Evolutionary conservation across 2,888 invertebrate genomes (phyloP).

Genomic region (Campoplex nolae): DNA sequence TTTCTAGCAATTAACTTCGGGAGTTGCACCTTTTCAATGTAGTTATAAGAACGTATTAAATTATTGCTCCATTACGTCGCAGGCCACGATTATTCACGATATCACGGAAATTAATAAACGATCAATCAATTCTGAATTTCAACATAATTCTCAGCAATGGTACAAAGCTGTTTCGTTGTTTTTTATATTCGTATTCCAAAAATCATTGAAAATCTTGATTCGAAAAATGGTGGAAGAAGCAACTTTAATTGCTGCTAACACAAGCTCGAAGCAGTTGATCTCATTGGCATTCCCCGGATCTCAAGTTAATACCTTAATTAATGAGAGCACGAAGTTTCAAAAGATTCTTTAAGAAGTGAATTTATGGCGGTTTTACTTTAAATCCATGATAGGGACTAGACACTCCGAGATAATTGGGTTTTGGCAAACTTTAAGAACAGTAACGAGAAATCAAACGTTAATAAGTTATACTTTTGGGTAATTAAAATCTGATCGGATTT

Average conservation of each 20-base stretch:
- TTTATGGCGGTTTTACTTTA: slow-evolving; percentile 3
- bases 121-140: neutral
- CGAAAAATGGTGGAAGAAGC: neutral
- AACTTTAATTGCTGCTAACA: neutral
- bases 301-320: slow-evolving; percentile 2
- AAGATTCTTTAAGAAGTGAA: slow-evolving; percentile 16
- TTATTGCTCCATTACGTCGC: neutral
- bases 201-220: neutral
- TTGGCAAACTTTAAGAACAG: neutral
- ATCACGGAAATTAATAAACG: neutral
- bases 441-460: neutral
- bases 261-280: neutral
- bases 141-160: neutral
- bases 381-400: neutral
- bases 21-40: neutral
- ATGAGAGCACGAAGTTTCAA: slow-evolving; percentile 15
- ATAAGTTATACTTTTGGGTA: neutral
- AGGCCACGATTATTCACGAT: neutral
- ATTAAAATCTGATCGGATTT: neutral
- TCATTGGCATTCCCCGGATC: slow-evolving; percentile 6
- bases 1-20: slow-evolving; percentile 1
- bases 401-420: slow-evolving; percentile 5
- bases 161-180: neutral
- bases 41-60: no score
- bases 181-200: neutral